A percentile compares a stretch with the other conserved stretches of the same genome.
phyloP scores from a whole-genome alignment of 2,888 invertebrate species.

The Thumatha senex region DNA sequence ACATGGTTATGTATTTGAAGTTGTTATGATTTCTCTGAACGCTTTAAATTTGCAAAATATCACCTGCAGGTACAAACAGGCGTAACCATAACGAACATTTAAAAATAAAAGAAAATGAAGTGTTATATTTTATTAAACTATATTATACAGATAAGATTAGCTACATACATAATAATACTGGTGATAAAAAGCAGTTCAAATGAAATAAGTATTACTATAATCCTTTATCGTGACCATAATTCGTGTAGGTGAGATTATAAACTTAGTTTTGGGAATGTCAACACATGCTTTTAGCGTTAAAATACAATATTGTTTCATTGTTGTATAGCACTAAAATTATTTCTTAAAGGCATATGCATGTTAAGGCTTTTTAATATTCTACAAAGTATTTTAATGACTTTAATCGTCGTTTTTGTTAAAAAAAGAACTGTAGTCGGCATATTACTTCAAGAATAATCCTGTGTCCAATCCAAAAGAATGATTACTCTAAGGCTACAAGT shows the following conservation, averaged over 20 bases:
- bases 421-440: background rate
- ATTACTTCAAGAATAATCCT: background rate
- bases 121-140: conserved; percentile 43
- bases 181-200: conserved; percentile 9
- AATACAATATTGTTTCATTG: conserved; percentile 4
- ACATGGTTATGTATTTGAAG: too few relatives aligned
- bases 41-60: too few relatives aligned
- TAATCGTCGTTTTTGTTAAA: too few relatives aligned
- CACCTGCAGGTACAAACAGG: too few relatives aligned
- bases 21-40: too few relatives aligned
- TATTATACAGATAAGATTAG: conserved; percentile 39
- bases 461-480: background rate
- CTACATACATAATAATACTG: conserved; percentile 28
- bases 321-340: background rate
- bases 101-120: conserved; percentile 46
- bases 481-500: conserved; percentile 70
- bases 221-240: conserved; percentile 1
- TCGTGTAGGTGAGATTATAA: conserved; percentile 7
- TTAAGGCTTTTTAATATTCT: background rate
- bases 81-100: conserved; percentile 12
- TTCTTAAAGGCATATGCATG: background rate
- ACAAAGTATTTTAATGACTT: too few relatives aligned
- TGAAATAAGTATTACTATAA: conserved; percentile 12
- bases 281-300: conserved; percentile 23
- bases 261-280: conserved; percentile 8